phyloP scores from a whole-genome alignment of 2,888 invertebrate genomes.

The Netelia fuscicornis region DNA sequence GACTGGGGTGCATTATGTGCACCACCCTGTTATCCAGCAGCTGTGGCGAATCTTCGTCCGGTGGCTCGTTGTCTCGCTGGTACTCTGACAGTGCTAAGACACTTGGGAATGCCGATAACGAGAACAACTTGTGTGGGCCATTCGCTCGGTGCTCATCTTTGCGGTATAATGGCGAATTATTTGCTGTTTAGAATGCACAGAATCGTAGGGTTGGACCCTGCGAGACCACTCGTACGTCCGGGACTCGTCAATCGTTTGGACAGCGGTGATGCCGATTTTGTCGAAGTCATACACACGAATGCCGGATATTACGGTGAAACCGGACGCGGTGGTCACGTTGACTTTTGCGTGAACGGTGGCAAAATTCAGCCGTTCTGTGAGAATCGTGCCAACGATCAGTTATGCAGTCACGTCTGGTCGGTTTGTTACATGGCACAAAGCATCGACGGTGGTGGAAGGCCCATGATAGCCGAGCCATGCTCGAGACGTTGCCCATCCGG shows the following conservation, averaged over 20 bases:
- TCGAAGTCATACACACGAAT: constrained; percentile 92
- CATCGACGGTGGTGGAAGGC: constrained; percentile 86
- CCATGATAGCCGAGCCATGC: constrained; percentile 89
- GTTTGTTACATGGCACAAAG: constrained; percentile 93
- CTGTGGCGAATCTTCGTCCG: constrained; percentile 91
- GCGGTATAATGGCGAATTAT: constrained; percentile 91
- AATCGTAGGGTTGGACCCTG: constrained; percentile 92
- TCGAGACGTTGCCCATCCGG: constrained; percentile 90
- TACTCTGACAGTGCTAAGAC: constrained; percentile 88
- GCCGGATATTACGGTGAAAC: constrained; percentile 92
- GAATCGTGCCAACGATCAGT: constrained; percentile 89
- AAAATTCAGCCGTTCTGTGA: constrained; percentile 91
- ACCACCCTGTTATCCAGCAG: constrained; percentile 91
- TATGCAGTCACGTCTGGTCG: constrained; percentile 93
- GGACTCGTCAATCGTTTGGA: constrained; percentile 88
- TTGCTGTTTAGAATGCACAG: constrained; percentile 90
- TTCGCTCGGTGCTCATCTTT: constrained; percentile 91
- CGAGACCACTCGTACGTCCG: constrained; percentile 89
- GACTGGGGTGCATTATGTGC: constrained; percentile 91
- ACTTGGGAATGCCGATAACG: constrained; percentile 88
- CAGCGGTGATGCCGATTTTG: constrained; percentile 91
- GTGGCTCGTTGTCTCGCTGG: constrained; percentile 90
- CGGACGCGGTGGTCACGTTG: constrained; percentile 90
- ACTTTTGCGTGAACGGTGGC: constrained; percentile 94
- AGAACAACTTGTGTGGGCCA: constrained; percentile 92